Conservation (phyloP, 1,140 invertebrate species). For the Phocides pigmalion region DNA sequence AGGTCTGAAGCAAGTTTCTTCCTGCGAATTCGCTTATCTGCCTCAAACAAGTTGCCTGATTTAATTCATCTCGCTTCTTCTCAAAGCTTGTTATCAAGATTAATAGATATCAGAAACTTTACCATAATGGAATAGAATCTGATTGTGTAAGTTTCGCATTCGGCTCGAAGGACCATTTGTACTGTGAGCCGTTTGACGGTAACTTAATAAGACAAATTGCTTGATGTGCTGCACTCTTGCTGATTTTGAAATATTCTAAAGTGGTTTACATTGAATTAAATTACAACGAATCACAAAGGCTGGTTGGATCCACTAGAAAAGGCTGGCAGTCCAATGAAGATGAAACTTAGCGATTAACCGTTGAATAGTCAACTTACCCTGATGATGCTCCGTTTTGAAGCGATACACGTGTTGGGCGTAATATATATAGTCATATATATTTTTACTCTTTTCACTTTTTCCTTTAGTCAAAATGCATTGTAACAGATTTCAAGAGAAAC, state of each 20-base stretch:
- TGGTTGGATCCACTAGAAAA: too few relatives aligned
- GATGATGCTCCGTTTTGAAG: too few relatives aligned
- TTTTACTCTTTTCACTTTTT: too few relatives aligned
- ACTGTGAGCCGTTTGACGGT: conserved; percentile 1
- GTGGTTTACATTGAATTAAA: neutral
- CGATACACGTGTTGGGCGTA: too few relatives aligned
- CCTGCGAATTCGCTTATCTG: conserved; percentile 16
- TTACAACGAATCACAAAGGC: too few relatives aligned
- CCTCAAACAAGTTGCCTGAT: conserved; percentile 31
- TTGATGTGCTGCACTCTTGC: neutral
- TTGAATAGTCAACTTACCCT: too few relatives aligned
- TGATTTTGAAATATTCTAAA: neutral
- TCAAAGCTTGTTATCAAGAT: conserved; percentile 26
- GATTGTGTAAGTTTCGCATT: conserved; percentile 16
- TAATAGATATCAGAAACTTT: conserved; percentile 28
- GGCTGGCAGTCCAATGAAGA: too few relatives aligned
- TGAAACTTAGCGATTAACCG: too few relatives aligned
- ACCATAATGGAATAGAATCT: conserved; percentile 23
- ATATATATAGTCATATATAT: too few relatives aligned
- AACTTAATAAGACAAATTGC: neutral
- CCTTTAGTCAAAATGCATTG: too few relatives aligned
- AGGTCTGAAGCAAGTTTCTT: conserved; percentile 11
- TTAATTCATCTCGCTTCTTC: conserved; percentile 30
- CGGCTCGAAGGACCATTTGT: conserved; percentile 21
- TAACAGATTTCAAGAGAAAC: too few relatives aligned